These are phyloP conservation scores for Bombus picipes DNA, from an alignment of 1,140 invertebrate genomes.

Conservation along the genomic window DNA sequence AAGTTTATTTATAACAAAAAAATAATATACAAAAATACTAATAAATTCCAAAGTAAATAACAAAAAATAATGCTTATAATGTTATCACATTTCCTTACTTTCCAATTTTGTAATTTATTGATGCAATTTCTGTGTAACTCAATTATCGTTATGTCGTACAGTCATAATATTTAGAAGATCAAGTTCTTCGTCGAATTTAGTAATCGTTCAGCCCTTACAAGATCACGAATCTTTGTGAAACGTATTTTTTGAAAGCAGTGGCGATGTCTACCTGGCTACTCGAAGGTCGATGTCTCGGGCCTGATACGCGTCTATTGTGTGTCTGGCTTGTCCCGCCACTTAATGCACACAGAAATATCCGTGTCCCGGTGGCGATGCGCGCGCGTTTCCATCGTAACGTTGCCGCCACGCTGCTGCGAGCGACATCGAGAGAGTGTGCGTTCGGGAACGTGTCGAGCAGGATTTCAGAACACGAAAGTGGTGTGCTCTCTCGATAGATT, in stretches of 20 bases:
- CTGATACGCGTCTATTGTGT: conserved; percentile 29
- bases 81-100: neutral
- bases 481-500: conserved; percentile 9
- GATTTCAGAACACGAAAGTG: conserved; percentile 56
- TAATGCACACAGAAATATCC: neutral
- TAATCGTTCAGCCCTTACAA: neutral
- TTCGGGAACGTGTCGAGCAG: conserved; percentile 42
- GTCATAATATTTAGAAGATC: neutral
- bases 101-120: neutral
- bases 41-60: too few relatives aligned
- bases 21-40: too few relatives aligned
- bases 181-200: neutral
- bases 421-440: conserved; percentile 23
- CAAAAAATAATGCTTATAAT: too few relatives aligned
- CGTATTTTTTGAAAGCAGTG: conserved; percentile 6
- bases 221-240: neutral
- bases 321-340: conserved; percentile 36
- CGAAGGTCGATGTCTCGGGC: neutral
- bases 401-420: neutral
- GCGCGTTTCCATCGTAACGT: conserved; percentile 8
- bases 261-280: neutral
- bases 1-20: neutral
- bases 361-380: neutral
- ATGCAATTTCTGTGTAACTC: neutral
- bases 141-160: neutral